These are phyloP conservation scores for Hyperoplus immaculatus DNA, from an alignment of 2,797 vertebrate species.

Conservation along the genomic window DNA sequence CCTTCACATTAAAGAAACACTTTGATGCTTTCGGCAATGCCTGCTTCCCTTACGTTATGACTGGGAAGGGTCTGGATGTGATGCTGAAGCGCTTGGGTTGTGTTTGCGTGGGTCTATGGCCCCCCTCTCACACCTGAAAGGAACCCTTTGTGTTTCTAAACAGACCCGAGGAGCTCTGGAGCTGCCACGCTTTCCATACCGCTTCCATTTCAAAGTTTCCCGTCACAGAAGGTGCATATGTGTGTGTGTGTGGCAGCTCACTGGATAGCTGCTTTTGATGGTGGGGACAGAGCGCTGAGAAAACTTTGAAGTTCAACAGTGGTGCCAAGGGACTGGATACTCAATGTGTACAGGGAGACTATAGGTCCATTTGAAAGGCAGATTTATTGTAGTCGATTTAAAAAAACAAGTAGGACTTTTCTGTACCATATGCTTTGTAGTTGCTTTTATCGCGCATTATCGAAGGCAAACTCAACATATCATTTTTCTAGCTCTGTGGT, in stretches of 20 bases:
- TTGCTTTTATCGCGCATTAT: not conserved
- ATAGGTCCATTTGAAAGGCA: not conserved
- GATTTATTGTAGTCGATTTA: conserved; percentile 6
- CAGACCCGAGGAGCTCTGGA: conserved; percentile 1
- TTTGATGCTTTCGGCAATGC: conserved; percentile 40
- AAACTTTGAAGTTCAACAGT: conserved; percentile 42
- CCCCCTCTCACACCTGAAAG: conserved; percentile 63
- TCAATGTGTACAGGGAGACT: conserved; percentile 18
- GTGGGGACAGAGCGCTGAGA: not conserved
- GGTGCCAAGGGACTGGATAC: conserved; percentile 14
- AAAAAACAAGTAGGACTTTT: not conserved
- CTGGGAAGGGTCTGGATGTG: conserved; percentile 1
- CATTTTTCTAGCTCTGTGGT: not conserved
- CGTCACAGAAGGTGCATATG: conserved; percentile 33
- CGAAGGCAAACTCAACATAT: not conserved
- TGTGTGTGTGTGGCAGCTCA: conserved; percentile 23
- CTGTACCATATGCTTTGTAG: not conserved
- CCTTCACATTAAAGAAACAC: conserved; percentile 40
- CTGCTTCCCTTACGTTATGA: conserved; percentile 8
- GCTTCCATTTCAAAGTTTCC: conserved; percentile 49
- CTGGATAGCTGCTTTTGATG: conserved; percentile 33
- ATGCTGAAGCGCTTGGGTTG: not conserved
- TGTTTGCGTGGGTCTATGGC: conserved; percentile 22
- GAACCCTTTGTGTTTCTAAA: conserved; percentile 53
- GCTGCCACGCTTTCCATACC: conserved; percentile 20